Evolutionary conservation across 2,888 invertebrate genomes (phyloP).

Genomic region (Rhogogaster chlorosoma): DNA sequence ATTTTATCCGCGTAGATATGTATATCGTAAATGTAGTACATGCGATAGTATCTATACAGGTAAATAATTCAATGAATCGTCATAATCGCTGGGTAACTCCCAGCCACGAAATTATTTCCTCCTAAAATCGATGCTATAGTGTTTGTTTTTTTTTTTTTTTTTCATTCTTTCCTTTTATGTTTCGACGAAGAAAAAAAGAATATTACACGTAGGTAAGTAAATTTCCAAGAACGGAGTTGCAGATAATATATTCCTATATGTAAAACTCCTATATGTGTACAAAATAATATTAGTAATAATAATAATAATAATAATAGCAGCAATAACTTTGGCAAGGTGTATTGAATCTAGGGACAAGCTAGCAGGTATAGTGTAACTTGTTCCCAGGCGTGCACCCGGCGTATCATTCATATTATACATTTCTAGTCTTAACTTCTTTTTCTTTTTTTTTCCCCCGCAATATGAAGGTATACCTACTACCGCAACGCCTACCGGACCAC

Average conservation of each 20-base stretch:
- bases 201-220: neutral
- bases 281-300: neutral
- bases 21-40: neutral
- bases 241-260: neutral
- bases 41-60: neutral
- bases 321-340: neutral
- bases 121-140: neutral
- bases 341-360: neutral
- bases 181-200: neutral
- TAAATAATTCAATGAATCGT: neutral
- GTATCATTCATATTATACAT: constrained; percentile 31
- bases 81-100: neutral
- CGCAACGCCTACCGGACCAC: constrained; percentile 32
- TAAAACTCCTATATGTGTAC: neutral
- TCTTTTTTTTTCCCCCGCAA: neutral
- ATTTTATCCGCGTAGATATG: neutral
- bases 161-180: neutral
- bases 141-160: neutral
- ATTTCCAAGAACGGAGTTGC: neutral
- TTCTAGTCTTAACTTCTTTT: neutral
- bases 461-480: neutral
- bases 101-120: neutral
- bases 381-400: neutral
- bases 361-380: neutral
- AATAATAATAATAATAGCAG: neutral